Percentiles rank a stretch among this genome's conserved stretches.
Conservation (phyloP, 1,140 invertebrate species). For the Platyscapa corneri region DNA sequence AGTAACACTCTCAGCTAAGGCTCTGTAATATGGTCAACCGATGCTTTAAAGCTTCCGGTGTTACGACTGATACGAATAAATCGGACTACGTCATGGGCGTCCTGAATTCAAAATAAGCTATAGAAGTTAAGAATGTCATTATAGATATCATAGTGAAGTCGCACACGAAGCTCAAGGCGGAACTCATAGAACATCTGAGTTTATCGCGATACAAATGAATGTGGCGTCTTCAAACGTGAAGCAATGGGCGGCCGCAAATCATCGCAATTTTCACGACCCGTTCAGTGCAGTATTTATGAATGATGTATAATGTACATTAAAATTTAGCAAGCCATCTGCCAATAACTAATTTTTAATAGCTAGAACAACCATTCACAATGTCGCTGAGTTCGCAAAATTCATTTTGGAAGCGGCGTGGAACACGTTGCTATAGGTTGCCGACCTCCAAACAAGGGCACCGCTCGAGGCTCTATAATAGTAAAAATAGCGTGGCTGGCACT, state of each 20-base stretch:
- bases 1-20: background rate
- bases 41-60: constrained; percentile 13
- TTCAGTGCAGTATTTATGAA: no score
- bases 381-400: background rate
- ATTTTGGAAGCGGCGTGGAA: background rate
- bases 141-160: background rate
- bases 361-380: background rate
- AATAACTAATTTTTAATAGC: no score
- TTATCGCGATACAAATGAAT: constrained; percentile 12
- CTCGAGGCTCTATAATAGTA: background rate
- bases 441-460: constrained; percentile 29
- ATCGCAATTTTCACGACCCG: background rate
- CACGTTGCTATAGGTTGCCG: constrained; percentile 15
- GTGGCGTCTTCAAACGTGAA: constrained; percentile 10
- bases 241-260: constrained; percentile 8
- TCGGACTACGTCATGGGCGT: background rate
- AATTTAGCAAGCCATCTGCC: no score
- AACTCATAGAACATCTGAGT: constrained; percentile 11
- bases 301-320: no score
- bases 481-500: constrained; percentile 16
- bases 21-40: background rate
- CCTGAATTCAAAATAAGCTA: constrained; percentile 26
- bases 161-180: background rate
- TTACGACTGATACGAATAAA: background rate
- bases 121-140: constrained; percentile 28